Percentiles rank a stretch among this genome's conserved stretches.
phyloP scores from a whole-genome alignment of 2,113 vertebrate genomes.

The Percina caprodes region DNA sequence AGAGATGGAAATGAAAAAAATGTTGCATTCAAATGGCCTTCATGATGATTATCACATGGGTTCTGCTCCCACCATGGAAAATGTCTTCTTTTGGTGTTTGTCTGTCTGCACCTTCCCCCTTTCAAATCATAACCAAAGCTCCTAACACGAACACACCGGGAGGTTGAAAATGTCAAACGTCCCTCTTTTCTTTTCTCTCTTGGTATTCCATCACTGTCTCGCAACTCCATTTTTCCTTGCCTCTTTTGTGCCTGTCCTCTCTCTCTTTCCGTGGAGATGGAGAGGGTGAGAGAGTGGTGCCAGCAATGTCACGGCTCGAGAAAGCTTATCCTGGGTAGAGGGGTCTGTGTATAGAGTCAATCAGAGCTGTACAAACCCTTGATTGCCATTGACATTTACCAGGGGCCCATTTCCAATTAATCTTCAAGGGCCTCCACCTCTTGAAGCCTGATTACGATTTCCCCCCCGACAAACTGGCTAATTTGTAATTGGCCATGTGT shows the following conservation, averaged over 20 bases:
- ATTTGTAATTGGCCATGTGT: constrained; percentile 86
- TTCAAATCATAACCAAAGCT: constrained; percentile 74
- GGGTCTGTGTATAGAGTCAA: constrained; percentile 83
- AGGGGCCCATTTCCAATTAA: constrained; percentile 87
- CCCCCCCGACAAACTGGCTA: constrained; percentile 83
- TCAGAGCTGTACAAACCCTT: constrained; percentile 81
- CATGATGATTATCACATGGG: constrained; percentile 48
- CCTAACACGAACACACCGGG: constrained; percentile 56
- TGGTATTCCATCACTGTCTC: constrained; percentile 67
- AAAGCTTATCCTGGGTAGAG: constrained; percentile 77
- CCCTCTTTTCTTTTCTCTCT: constrained; percentile 55
- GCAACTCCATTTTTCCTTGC: constrained; percentile 60
- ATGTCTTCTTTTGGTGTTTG: constrained; percentile 68
- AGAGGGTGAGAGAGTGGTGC: constrained; percentile 68
- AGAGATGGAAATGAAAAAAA: not conserved
- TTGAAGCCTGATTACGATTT: constrained; percentile 84
- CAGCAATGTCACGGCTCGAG: constrained; percentile 77
- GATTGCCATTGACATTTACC: constrained; percentile 87
- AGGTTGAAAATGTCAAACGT: constrained; percentile 68
- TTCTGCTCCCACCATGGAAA: constrained; percentile 34
- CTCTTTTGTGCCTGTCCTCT: constrained; percentile 63
- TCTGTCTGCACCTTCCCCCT: constrained; percentile 26
- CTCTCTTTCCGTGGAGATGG: constrained; percentile 54
- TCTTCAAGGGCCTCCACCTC: constrained; percentile 86
- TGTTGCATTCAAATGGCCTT: constrained; percentile 42